Percentiles rank a stretch among this genome's conserved stretches.
These are phyloP conservation scores for Allophyes oxyacanthae DNA, from an alignment of 2,888 invertebrate species.

Conservation along the genomic window DNA sequence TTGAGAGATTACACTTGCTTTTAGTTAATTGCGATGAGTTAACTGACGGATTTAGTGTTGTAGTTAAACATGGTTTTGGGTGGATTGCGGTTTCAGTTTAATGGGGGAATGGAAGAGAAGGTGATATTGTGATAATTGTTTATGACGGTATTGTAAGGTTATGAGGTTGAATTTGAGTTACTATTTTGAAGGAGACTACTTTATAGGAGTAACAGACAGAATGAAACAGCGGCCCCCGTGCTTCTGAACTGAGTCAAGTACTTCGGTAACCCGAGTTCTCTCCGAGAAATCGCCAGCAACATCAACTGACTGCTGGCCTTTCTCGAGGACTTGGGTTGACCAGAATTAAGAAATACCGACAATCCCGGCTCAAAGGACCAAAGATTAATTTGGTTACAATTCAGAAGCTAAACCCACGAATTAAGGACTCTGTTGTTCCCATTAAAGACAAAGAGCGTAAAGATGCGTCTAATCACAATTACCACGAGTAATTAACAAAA, in stretches of 20 bases:
- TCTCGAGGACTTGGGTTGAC: no score
- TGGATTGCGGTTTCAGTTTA: slow-evolving; percentile 5
- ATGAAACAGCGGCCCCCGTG: no score
- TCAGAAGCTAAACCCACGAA: not conserved
- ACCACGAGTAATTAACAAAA: slow-evolving; percentile 18
- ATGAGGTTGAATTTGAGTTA: no score
- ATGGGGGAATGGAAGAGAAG: not conserved
- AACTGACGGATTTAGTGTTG: slow-evolving; percentile 12
- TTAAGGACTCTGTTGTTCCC: not conserved
- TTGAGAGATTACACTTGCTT: slow-evolving; percentile 41
- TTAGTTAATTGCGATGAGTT: slow-evolving; percentile 39
- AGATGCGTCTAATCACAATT: not conserved
- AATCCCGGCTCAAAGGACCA: no score
- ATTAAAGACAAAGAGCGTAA: not conserved
- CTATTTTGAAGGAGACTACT: no score
- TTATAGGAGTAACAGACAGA: no score
- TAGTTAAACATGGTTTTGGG: slow-evolving; percentile 10
- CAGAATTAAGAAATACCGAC: no score
- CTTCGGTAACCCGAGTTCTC: no score
- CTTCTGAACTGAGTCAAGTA: no score
- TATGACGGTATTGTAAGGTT: not conserved
- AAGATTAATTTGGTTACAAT: no score
- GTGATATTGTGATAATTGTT: slow-evolving; percentile 4
- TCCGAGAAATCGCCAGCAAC: no score
- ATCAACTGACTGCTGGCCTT: no score